Evolutionary conservation across 2,797 vertebrate species (phyloP).

Genomic region (Acipenser oxyrinchus): DNA sequence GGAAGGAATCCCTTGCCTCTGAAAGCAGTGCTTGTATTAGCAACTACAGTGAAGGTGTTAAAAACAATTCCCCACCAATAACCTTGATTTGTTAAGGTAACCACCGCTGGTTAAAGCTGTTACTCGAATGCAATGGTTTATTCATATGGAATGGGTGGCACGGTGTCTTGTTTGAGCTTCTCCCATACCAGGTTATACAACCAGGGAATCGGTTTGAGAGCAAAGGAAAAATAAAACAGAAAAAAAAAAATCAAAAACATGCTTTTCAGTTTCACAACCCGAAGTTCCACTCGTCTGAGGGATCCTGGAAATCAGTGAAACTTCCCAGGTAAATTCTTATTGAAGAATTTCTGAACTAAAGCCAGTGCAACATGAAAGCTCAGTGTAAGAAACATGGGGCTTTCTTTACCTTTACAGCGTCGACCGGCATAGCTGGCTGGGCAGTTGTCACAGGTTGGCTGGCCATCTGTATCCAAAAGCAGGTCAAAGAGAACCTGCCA

Average conservation of each 20-base stretch:
- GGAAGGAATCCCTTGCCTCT: too few relatives aligned
- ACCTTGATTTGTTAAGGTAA: too few relatives aligned
- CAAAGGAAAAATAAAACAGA: slow-evolving; percentile 26
- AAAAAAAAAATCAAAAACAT: slow-evolving; percentile 29
- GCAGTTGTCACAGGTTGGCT: slow-evolving; percentile 78
- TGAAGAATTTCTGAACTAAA: too few relatives aligned
- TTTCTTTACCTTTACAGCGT: slow-evolving; percentile 77
- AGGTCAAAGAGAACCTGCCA: slow-evolving; percentile 61
- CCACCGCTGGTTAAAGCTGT: too few relatives aligned
- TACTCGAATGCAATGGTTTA: too few relatives aligned
- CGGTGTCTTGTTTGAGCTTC: slow-evolving; percentile 23
- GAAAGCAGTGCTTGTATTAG: too few relatives aligned
- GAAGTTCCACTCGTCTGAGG: too few relatives aligned
- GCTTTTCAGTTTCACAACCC: slow-evolving; percentile 19
- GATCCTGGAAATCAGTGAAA: too few relatives aligned
- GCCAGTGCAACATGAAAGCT: too few relatives aligned
- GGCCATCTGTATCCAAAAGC: slow-evolving; percentile 75
- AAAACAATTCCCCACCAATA: too few relatives aligned
- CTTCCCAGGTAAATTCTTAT: too few relatives aligned
- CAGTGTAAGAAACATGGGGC: not conserved
- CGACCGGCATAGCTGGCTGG: slow-evolving; percentile 67
- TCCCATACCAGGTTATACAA: slow-evolving; percentile 35
- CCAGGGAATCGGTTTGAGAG: slow-evolving; percentile 24
- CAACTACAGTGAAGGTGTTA: too few relatives aligned
- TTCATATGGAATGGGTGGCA: slow-evolving; percentile 33